Base-by-base conservation (phyloP, 2,797 vertebrate genomes). In the Enteromius afrohamiltoni region DNA sequence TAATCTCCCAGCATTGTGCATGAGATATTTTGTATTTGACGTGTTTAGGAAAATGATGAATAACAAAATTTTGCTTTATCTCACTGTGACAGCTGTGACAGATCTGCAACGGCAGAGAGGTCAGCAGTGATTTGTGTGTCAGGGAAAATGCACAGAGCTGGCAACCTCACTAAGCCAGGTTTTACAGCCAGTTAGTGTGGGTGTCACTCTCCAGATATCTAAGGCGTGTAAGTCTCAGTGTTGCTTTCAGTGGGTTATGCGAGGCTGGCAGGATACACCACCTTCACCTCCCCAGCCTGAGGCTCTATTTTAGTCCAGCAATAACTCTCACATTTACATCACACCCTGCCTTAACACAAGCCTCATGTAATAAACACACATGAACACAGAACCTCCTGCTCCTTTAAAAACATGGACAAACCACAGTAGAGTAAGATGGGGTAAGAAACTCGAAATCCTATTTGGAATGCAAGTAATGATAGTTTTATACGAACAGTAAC, bases 61-160 rank as follows among this genome's bases (percentile, higher is more conserved):
- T n/a, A 21, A 47, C 45, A 26, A 9, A 19, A 37, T 37, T 74
- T 6, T 7, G 47, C 47, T 77, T 77, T 83, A 77, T 31, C 17
- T 45, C 2, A 29, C 11, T 53, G 26, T 77, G 23, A 74, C 65
- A 69, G 58, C 76, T 17, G 80, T 78, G 40, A 80, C 65, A 77
- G 67, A 47, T 73, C 60, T 40, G 37, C 49, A 31, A 16, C 47
- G 76, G 55, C 11, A n/a, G 13, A 84, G 53, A 65, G 69, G 65
- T 78, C 79, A 67, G 53, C 23, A 51, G 80, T 49, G 23, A 79
- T 79, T 69, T 82, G 64, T 73, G 68, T 55, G 74, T 34, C 14
- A 14, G 62, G 55, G 65, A 29, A 45, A 37, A 45, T 7, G 67
- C 62, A 51, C 47, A 60, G 74, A 29, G 29, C 26, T 81, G 82